Percentiles rank a stretch among this genome's conserved stretches.
Conservation (phyloP, 2,113 vertebrate species). For the Microtus oregoni region DNA sequence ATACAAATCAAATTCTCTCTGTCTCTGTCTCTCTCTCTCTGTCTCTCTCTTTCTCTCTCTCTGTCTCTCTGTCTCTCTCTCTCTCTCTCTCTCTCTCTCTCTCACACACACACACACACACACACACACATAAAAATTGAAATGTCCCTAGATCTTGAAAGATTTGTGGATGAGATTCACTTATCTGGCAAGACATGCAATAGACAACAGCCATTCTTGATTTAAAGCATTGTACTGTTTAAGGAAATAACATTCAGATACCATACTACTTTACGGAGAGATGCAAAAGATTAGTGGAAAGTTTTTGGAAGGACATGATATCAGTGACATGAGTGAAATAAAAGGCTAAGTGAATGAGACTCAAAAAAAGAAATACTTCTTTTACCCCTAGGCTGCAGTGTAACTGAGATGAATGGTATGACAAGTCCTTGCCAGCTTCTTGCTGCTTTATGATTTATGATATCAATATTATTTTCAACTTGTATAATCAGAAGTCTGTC, state of each 20-base stretch:
- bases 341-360: too few relatives aligned
- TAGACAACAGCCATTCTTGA: neutral
- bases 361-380: too few relatives aligned
- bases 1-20: neutral
- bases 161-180: neutral
- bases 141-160: neutral
- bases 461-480: slow-evolving; percentile 32
- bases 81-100: too few relatives aligned
- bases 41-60: too few relatives aligned
- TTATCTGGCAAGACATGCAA: neutral
- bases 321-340: neutral
- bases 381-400: too few relatives aligned
- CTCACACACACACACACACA: neutral
- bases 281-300: neutral
- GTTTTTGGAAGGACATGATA: neutral
- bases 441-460: neutral
- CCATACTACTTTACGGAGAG: neutral
- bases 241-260: neutral
- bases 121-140: neutral
- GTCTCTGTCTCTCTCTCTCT: too few relatives aligned
- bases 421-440: too few relatives aligned
- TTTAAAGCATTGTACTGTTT: neutral
- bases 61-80: too few relatives aligned
- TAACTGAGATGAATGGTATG: too few relatives aligned
- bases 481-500: neutral